Conservation (phyloP, 2,888 invertebrate species). For the Eilema sororculum region DNA sequence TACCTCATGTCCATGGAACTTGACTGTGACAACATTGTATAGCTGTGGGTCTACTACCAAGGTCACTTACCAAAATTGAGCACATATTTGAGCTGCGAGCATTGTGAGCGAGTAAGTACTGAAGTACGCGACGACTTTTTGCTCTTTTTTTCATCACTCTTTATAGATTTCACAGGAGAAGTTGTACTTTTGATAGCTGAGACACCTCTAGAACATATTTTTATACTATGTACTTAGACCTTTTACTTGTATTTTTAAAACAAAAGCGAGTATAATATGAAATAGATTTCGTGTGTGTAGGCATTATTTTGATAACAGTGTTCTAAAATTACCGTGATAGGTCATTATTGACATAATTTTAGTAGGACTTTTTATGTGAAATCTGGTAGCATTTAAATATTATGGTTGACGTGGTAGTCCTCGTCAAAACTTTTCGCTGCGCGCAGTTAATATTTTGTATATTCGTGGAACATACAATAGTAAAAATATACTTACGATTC, state of each 20-base stretch:
- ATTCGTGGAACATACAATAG: not conserved
- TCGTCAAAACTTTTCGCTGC: no score
- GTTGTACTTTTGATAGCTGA: conserved; percentile 56
- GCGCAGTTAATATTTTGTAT: not conserved
- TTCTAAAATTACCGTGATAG: no score
- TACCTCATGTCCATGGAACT: not conserved
- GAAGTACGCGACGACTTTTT: conserved; percentile 66
- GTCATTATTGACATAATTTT: not conserved
- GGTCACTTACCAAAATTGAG: conserved; percentile 72
- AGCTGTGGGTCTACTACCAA: not conserved
- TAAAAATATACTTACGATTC: conserved; percentile 56
- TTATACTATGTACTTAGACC: not conserved
- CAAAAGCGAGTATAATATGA: not conserved
- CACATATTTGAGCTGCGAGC: conserved; percentile 75
- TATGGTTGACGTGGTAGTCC: no score
- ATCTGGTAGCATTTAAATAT: no score
- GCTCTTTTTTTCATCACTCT: conserved; percentile 52
- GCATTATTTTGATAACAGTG: not conserved
- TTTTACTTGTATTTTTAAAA: not conserved
- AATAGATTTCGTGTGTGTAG: not conserved
- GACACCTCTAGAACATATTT: not conserved
- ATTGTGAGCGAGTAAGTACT: conserved; percentile 55
- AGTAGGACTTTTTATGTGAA: not conserved
- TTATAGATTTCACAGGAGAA: conserved; percentile 42
- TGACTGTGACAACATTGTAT: not conserved